These are phyloP conservation scores for Nasonia oneida DNA, from an alignment of 2,888 invertebrate genomes.

Conservation along the genomic window DNA sequence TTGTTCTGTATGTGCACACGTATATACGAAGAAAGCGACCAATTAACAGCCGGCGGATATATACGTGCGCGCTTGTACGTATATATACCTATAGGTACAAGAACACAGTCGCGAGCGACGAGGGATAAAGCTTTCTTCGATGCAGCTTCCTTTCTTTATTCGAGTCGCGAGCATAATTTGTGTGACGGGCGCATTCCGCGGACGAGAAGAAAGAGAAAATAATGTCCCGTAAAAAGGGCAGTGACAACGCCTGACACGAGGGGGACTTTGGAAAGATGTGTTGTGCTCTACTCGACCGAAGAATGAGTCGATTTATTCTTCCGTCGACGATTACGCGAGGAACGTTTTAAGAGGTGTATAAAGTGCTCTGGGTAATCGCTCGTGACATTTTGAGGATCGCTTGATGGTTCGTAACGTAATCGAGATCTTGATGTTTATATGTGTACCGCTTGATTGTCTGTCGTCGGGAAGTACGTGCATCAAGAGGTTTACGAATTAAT, in stretches of 20 bases:
- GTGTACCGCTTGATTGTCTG: background rate
- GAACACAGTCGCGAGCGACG: too few species aligned
- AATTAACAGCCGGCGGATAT: background rate
- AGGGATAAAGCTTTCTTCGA: conserved; percentile 3
- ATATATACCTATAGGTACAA: background rate
- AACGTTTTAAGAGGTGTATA: background rate
- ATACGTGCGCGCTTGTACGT: background rate
- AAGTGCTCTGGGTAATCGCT: background rate
- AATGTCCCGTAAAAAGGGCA: background rate
- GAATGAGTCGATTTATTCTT: conserved; percentile 3
- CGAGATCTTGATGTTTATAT: background rate
- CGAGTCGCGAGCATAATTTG: conserved; percentile 3
- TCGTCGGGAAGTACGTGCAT: background rate
- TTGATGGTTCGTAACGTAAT: background rate
- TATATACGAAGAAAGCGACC: background rate
- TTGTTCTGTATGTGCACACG: background rate
- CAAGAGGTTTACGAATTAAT: background rate
- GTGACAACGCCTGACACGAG: background rate
- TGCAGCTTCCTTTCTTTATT: background rate
- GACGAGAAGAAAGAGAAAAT: background rate
- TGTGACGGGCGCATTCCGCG: conserved; percentile 3
- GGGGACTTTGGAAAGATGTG: background rate
- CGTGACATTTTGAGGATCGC: background rate
- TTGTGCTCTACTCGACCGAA: background rate
- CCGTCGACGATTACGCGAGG: background rate